A percentile compares a stretch with the other conserved stretches of the same genome.
Evolutionary conservation across 2,113 vertebrate genomes (phyloP).

Genomic region (Calidris pygmaea): DNA sequence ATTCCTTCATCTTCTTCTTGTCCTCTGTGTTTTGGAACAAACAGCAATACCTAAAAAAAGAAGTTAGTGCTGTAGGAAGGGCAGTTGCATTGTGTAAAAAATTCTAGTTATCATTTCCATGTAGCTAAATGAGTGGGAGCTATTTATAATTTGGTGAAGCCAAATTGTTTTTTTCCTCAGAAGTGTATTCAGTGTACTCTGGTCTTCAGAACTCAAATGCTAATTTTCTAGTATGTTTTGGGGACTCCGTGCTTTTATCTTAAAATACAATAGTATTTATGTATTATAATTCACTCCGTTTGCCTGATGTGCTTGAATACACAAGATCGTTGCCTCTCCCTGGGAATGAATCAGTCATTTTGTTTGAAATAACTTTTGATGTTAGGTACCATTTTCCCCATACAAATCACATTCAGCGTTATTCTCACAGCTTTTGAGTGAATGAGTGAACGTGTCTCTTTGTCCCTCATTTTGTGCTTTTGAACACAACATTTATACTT

Average conservation of each 20-base stretch:
- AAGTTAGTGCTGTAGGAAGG: neutral
- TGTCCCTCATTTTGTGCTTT: neutral
- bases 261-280: conserved; percentile 22
- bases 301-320: conserved; percentile 31
- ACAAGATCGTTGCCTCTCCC: conserved; percentile 7
- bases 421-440: neutral
- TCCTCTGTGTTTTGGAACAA: conserved; percentile 27
- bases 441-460: neutral
- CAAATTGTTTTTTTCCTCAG: conserved; percentile 35
- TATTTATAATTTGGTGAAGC: conserved; percentile 63
- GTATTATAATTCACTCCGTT: conserved; percentile 13
- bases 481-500: conserved; percentile 1
- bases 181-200: conserved; percentile 35
- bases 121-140: conserved; percentile 34
- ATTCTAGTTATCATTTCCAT: conserved; percentile 32
- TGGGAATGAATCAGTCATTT: conserved; percentile 36
- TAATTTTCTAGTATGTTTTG: conserved; percentile 39
- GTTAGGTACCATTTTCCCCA: neutral
- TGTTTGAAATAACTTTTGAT: conserved; percentile 44
- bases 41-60: conserved; percentile 11
- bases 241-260: conserved; percentile 22
- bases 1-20: conserved; percentile 34
- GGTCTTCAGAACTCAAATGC: conserved; percentile 16
- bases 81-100: neutral
- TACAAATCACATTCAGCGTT: neutral